Evolutionary conservation across 2,113 vertebrate genomes (phyloP), one percentile per base, ranked within the genome.

Genomic region (Scolopax mira): DNA sequence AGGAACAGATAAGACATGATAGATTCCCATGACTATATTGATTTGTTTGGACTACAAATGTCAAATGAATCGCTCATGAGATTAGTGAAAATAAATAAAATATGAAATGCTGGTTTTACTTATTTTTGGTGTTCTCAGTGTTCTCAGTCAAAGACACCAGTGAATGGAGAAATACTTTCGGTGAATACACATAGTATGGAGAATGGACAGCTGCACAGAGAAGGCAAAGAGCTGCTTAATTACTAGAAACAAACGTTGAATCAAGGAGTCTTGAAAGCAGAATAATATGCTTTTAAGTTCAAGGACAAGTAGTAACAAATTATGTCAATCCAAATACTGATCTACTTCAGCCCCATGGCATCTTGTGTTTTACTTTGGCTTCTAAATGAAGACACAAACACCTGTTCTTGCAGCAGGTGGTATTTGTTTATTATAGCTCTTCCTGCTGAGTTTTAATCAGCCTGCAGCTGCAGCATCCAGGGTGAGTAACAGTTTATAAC

Each of bases 371-470:
- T 96, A 90, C 85, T 97, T 94, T 74, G 13, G 71, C 94, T 98
- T 97, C 97, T 98, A 98, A 98, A 98, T 97, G 97, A 97, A 97
- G 96, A 97, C 91, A 95, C 88, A 93, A 96, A 97, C 98, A 98
- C 98, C 98, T 98, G 98, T 97, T 97, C 94, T 91, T 97, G 94
- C 97, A 96, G 98, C 97, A 98, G 97, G 97, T 97, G 97, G 96
- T 93, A 96, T 98, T 98, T 98, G 97, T 98, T 98, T 98, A 96
- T 97, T 97, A 96, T 92, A 92, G 93, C 74, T 97, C 73, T 97
- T 97, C 98, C 94, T 95, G 96, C 97, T 98, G 98, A 81, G 97
- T 96, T 98, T 98, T 97, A 98, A 98, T 98, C 96, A 98, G 96
- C 81, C 86, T 97, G 90, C 96, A 98, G 96, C 97, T 97, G 97